Evolutionary conservation across 2,888 invertebrate species (phyloP), one percentile per base, ranked within the genome.

Genomic region (Plagodis dolabraria): DNA sequence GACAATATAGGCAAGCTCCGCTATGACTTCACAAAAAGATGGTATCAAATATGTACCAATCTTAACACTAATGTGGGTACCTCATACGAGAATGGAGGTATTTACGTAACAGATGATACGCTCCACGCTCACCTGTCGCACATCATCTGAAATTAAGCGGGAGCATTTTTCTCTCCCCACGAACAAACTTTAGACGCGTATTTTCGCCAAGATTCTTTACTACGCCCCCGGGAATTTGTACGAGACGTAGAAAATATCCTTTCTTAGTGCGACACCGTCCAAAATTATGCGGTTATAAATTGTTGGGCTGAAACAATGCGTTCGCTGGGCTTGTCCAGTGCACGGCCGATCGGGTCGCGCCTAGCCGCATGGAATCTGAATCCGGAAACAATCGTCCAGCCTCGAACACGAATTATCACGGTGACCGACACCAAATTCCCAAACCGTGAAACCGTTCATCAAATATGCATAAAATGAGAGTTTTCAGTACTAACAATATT

Each of bases 341-440:
- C 45, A 66, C 53, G 59, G 53, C 61, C 48, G 69, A 68, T 65
- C 68, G 70, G 70, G 74, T 74, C 71, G 73, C 74, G 76, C 71
- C 71, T 77, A 82, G 80, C 78, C 72, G 70, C 59, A 64, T 68
- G 71, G 70, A 79, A 83, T 82, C 79, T 74, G 76, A 71, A 69
- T 73, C 71, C 76, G 82, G 80, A 82, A 80, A 83, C 79, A 81
- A 86, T 85, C 79, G 79, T 72, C 72, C 76, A 65, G 72, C 75
- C 71, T 71, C 77, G 74, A 79, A 77, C 73, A 67, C 77, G 79
- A 85, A 84, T 87, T 83, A 86, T 85, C 78, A 78, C 75, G 69
- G 64, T 75, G 74, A 76, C 75, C 74, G 74, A 79, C 74, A 79
- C 72, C 64, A 70, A 79, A 83, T 79, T 74, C 67, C 74, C 72